These are phyloP conservation scores for Onychostruthus taczanowskii DNA, from an alignment of 2,113 vertebrate species.

Conservation along the genomic window DNA sequence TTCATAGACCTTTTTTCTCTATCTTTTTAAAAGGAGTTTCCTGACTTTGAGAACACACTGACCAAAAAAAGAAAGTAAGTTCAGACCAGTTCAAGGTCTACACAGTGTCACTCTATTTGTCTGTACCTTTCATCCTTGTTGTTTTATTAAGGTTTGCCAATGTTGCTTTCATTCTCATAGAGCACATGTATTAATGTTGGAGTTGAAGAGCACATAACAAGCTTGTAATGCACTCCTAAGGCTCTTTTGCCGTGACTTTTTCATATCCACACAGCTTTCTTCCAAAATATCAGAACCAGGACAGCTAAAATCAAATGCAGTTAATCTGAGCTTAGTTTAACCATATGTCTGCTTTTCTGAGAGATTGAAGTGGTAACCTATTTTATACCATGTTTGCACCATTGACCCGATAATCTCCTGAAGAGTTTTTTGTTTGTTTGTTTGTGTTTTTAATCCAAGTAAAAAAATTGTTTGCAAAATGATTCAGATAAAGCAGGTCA, in stretches of 20 bases:
- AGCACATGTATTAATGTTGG: neutral
- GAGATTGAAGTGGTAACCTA: slow-evolving; percentile 55
- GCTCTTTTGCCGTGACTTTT: slow-evolving; percentile 14
- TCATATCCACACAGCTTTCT: neutral
- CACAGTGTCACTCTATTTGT: neutral
- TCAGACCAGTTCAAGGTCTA: slow-evolving; percentile 18
- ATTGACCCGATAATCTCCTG: slow-evolving; percentile 67
- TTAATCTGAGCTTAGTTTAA: slow-evolving; percentile 50
- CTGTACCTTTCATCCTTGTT: neutral
- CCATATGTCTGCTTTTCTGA: slow-evolving; percentile 46
- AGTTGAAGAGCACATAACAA: neutral
- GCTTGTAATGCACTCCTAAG: neutral
- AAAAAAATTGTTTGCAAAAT: slow-evolving; percentile 59
- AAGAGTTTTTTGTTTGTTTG: neutral
- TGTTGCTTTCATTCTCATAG: neutral
- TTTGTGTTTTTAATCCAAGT: slow-evolving; percentile 55
- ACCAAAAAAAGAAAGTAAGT: slow-evolving; percentile 81
- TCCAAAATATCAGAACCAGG: neutral
- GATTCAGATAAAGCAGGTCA: slow-evolving; percentile 59
- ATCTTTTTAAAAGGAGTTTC: slow-evolving; percentile 69
- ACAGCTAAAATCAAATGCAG: neutral
- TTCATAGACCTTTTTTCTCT: slow-evolving; percentile 18
- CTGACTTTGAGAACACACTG: slow-evolving; percentile 65
- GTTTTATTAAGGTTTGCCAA: slow-evolving; percentile 5
- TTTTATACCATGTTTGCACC: slow-evolving; percentile 36